Evolutionary conservation across 2,888 invertebrate genomes (phyloP).

Genomic region (Steromphala cineraria): DNA sequence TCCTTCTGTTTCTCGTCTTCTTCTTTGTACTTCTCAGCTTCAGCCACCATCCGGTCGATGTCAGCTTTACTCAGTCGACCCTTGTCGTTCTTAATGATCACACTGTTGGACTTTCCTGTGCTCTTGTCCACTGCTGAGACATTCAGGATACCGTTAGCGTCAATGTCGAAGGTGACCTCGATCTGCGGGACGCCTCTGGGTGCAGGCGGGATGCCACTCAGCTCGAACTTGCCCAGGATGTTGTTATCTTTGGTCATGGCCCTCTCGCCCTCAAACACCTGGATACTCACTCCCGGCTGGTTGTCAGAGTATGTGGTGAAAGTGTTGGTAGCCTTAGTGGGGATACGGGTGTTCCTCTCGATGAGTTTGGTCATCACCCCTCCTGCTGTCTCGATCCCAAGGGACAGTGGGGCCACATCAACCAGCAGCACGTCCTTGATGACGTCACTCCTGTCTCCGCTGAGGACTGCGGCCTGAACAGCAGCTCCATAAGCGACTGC

Average conservation of each 20-base stretch:
- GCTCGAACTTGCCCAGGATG: conserved; percentile 63
- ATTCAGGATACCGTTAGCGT: conserved; percentile 87
- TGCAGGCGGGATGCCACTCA: conserved; percentile 68
- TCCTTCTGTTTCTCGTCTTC: conserved; percentile 71
- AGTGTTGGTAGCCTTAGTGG: conserved; percentile 68
- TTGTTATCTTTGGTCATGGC: conserved; percentile 97
- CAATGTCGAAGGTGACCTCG: conserved; percentile 86
- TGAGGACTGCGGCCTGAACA: conserved; percentile 80
- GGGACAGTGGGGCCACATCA: conserved; percentile 77
- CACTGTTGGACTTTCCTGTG: conserved; percentile 87
- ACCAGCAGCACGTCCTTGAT: conserved; percentile 91
- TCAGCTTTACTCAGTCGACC: conserved; percentile 90
- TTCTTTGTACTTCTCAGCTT: conserved; percentile 68
- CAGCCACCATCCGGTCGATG: conserved; percentile 83
- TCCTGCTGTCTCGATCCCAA: conserved; percentile 79
- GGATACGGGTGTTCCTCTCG: conserved; percentile 71
- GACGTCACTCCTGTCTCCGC: conserved; percentile 80
- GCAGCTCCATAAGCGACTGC: conserved; percentile 86
- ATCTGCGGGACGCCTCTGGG: conserved; percentile 69
- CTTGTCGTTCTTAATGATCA: conserved; percentile 91
- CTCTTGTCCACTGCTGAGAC: conserved; percentile 81
- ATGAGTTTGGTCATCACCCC: conserved; percentile 65
- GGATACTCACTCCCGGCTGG: conserved; percentile 78
- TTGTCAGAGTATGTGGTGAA: conserved; percentile 95
- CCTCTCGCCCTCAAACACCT: conserved; percentile 92